Conservation (phyloP, 2,888 invertebrate species). For the Microctonus aethiopoides region DNA sequence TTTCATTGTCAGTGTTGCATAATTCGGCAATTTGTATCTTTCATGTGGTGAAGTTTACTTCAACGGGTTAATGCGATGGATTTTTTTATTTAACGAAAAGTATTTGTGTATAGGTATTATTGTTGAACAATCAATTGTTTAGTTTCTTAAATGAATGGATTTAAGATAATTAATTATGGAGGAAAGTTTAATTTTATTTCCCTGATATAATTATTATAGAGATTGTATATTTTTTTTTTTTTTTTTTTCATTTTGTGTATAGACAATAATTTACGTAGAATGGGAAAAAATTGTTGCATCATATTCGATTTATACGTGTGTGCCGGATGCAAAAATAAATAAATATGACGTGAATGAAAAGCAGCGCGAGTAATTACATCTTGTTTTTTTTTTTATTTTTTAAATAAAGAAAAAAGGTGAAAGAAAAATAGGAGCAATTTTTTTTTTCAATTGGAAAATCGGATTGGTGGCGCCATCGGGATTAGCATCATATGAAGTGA, state of each 20-base stretch:
- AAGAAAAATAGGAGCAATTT: not conserved
- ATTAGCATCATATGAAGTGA: not conserved
- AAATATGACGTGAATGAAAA: not conserved
- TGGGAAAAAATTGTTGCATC: not conserved
- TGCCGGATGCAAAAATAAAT: not conserved
- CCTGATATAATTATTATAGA: not conserved
- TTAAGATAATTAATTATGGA: too few relatives aligned
- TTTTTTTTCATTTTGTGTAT: not conserved
- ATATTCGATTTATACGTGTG: not conserved
- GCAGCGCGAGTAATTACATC: not conserved
- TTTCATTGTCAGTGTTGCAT: conserved; percentile 51
- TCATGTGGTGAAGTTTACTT: conserved; percentile 39
- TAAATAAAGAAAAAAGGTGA: not conserved
- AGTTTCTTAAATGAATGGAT: too few relatives aligned
- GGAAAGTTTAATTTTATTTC: too few relatives aligned
- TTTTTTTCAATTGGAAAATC: not conserved
- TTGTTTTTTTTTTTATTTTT: not conserved
- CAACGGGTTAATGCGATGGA: conserved; percentile 31
- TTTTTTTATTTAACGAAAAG: too few relatives aligned
- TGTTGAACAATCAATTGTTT: too few relatives aligned
- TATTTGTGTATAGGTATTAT: too few relatives aligned
- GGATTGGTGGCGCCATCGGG: not conserved
- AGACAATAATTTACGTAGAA: not conserved
- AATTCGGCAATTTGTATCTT: conserved; percentile 58
- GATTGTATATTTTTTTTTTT: not conserved